phyloP scores from a whole-genome alignment of 2,888 invertebrate genomes.

The Hirtodrosophila trivittata region DNA sequence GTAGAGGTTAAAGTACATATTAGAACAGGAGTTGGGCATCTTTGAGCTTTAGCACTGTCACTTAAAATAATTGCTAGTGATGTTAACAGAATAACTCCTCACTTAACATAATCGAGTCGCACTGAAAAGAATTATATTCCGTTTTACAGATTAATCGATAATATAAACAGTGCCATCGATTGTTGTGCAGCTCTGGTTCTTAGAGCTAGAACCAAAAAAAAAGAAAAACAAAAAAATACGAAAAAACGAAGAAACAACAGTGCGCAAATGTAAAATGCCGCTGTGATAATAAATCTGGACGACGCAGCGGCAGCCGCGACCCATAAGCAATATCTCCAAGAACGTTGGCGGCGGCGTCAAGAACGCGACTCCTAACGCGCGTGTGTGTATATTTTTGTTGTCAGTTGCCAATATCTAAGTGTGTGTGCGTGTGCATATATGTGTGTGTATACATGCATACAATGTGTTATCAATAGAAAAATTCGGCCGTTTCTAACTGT shows the following conservation, averaged over 20 bases:
- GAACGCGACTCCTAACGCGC: constrained; percentile 61
- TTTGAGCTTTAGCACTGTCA: constrained; percentile 2
- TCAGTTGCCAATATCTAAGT: constrained; percentile 39
- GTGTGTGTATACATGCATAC: constrained; percentile 15
- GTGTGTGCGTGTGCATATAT: constrained; percentile 14
- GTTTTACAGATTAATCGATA: constrained; percentile 42
- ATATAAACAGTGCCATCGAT: constrained; percentile 31
- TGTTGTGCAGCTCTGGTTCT: constrained; percentile 33
- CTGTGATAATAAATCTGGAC: constrained; percentile 71
- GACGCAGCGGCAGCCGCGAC: constrained; percentile 68
- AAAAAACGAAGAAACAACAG: constrained; percentile 42
- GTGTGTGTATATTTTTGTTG: constrained; percentile 66
- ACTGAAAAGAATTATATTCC: not conserved
- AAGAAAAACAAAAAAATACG: constrained; percentile 40
- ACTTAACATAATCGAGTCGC: constrained; percentile 4
- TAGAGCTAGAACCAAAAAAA: constrained; percentile 45
- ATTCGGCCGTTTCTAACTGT: constrained; percentile 20
- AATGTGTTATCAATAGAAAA: constrained; percentile 52
- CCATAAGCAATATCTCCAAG: constrained; percentile 41
- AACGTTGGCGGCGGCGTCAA: constrained; percentile 71
- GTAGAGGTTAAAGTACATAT: no score
- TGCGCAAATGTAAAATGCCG: constrained; percentile 77
- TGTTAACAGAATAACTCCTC: constrained; percentile 16
- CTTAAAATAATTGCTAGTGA: constrained; percentile 9
- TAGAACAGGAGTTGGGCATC: no score